Percentiles rank a stretch among this genome's conserved stretches.
phyloP scores from a whole-genome alignment of 1,140 invertebrate species.

The Cotesia typhae region DNA sequence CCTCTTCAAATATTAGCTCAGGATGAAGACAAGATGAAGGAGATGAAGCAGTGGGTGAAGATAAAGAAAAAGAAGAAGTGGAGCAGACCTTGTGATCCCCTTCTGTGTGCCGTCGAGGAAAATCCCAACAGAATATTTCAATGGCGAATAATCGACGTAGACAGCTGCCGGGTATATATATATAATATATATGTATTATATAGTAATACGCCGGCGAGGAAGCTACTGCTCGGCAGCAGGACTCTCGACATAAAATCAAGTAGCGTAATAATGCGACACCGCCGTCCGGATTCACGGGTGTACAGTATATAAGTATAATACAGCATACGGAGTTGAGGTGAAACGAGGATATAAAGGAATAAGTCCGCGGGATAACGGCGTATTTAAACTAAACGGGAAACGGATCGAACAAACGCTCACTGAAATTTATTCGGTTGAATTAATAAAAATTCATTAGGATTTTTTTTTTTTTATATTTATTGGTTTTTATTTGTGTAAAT shows the following conservation, averaged over 20 bases:
- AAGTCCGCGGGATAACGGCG: not conserved
- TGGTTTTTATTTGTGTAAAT: not conserved
- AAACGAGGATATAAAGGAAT: not conserved
- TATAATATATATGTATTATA: too few relatives aligned
- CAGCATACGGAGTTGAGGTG: too few relatives aligned
- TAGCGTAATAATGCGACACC: conserved; percentile 60
- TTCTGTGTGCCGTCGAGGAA: conserved; percentile 16
- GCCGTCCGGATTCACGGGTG: not conserved
- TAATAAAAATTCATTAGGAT: too few relatives aligned
- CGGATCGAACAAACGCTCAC: too few relatives aligned
- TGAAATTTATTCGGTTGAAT: too few relatives aligned
- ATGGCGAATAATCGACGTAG: conserved; percentile 59
- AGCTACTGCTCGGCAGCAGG: not conserved
- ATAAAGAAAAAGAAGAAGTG: not conserved
- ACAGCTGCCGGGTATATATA: conserved; percentile 49
- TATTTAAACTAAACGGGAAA: conserved; percentile 5
- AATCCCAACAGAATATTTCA: conserved; percentile 55
- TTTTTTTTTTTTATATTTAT: not conserved
- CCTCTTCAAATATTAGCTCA: conserved; percentile 63
- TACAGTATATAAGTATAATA: too few relatives aligned
- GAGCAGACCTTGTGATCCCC: not conserved
- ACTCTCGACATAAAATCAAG: conserved; percentile 62
- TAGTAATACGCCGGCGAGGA: not conserved
- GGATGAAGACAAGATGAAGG: not conserved
- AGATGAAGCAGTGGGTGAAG: not conserved